Conservation (phyloP, 2,113 vertebrate genomes). For the Psittacula cyanocephala region DNA sequence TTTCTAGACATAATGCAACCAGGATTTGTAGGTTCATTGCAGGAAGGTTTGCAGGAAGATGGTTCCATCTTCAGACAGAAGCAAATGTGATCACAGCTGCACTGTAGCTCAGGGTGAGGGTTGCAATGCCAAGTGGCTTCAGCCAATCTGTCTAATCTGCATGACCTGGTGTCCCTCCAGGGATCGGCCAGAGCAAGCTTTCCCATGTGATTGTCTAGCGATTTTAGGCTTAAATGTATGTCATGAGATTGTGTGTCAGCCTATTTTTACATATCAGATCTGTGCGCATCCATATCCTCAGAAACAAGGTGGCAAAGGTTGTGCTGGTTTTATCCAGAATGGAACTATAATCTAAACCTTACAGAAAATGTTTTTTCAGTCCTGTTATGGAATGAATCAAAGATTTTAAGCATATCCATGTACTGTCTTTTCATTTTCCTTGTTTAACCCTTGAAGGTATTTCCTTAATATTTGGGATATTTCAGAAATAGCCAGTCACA, state of each 20-base stretch:
- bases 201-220: rapidly evolving
- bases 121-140: background rate
- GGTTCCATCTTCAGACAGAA: background rate
- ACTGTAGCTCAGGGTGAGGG: background rate
- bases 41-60: background rate
- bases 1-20: background rate
- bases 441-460: background rate
- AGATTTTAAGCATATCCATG: background rate
- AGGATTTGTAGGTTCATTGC: background rate
- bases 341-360: background rate
- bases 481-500: background rate
- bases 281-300: rapidly evolving
- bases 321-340: background rate
- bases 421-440: background rate
- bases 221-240: background rate
- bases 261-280: background rate
- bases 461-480: background rate
- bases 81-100: background rate
- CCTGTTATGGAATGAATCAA: background rate
- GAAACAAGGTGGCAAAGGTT: background rate
- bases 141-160: background rate
- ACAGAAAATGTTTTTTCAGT: background rate
- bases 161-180: background rate
- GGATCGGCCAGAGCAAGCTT: rapidly evolving
- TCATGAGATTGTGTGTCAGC: rapidly evolving